Evolutionary conservation across 1,140 invertebrate species (phyloP).

Genomic region (Leptinotarsa texana): DNA sequence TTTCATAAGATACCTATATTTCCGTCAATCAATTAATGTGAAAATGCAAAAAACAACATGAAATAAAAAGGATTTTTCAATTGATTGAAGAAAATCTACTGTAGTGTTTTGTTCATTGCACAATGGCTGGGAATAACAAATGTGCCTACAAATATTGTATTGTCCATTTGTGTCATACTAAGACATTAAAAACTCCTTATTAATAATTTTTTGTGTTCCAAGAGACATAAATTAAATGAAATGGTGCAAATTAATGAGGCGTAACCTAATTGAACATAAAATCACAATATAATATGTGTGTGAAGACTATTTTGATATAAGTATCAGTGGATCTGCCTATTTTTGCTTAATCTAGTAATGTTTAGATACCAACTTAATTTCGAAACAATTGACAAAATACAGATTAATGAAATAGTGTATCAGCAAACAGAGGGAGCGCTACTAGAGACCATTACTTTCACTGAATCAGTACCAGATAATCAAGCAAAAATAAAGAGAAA

Average conservation of each 20-base stretch:
- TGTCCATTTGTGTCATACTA: neutral
- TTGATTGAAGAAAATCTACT: neutral
- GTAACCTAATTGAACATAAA: neutral
- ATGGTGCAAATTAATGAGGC: neutral
- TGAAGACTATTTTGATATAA: neutral
- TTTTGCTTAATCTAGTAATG: neutral
- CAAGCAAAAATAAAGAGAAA: too few relatives aligned
- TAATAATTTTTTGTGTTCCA: neutral
- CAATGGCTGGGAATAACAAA: neutral
- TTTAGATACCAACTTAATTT: neutral
- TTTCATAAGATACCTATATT: too few relatives aligned
- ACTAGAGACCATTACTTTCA: too few relatives aligned
- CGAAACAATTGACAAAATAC: too few relatives aligned
- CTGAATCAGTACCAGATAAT: too few relatives aligned
- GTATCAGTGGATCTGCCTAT: neutral
- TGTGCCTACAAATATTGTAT: conserved; percentile 3
- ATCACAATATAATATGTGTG: neutral
- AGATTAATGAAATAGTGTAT: too few relatives aligned
- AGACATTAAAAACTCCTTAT: neutral
- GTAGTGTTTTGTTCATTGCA: neutral
- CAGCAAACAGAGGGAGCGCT: too few relatives aligned
- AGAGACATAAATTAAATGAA: neutral
- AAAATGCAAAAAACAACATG: too few relatives aligned
- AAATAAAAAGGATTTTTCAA: too few relatives aligned
- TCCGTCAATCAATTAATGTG: too few relatives aligned